phyloP scores from a whole-genome alignment of 2,797 vertebrate genomes.

The Periophthalmus magnuspinnatus region DNA sequence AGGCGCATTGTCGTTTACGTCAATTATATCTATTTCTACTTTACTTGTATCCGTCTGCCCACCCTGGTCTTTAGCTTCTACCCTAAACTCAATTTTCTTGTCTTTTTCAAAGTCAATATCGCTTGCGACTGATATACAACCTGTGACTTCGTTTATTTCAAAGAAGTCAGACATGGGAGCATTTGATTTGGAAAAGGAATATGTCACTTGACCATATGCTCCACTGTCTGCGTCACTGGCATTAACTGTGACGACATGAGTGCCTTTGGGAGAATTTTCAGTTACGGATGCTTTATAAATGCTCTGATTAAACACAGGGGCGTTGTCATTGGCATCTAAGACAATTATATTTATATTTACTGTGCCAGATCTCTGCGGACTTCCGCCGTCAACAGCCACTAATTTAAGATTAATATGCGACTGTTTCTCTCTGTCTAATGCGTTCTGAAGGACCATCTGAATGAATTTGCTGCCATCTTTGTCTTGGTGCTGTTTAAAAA shows the following conservation, averaged over 20 bases:
- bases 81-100: constrained; percentile 36
- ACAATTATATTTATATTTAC: constrained; percentile 38
- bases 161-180: too few species aligned
- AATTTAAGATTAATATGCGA: background rate
- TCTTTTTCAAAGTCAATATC: too few species aligned
- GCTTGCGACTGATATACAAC: too few species aligned
- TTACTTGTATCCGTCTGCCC: constrained; percentile 31
- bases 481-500: too few species aligned
- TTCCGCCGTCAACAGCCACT: constrained; percentile 37
- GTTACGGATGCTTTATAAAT: constrained; percentile 25
- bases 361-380: constrained; percentile 36
- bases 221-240: constrained; percentile 33
- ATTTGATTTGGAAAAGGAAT: constrained; percentile 16
- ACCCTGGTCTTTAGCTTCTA: constrained; percentile 37
- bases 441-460: constrained; percentile 33
- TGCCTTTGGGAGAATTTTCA: constrained; percentile 24
- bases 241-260: constrained; percentile 19
- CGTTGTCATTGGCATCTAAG: constrained; percentile 43
- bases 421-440: constrained; percentile 39
- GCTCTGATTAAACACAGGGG: constrained; percentile 35
- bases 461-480: too few species aligned
- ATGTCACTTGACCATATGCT: constrained; percentile 29
- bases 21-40: constrained; percentile 33
- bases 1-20: constrained; percentile 41
- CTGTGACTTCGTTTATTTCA: constrained; percentile 25